phyloP scores from a whole-genome alignment of 2,888 invertebrate species.

The Sarcophaga caerulescens region DNA sequence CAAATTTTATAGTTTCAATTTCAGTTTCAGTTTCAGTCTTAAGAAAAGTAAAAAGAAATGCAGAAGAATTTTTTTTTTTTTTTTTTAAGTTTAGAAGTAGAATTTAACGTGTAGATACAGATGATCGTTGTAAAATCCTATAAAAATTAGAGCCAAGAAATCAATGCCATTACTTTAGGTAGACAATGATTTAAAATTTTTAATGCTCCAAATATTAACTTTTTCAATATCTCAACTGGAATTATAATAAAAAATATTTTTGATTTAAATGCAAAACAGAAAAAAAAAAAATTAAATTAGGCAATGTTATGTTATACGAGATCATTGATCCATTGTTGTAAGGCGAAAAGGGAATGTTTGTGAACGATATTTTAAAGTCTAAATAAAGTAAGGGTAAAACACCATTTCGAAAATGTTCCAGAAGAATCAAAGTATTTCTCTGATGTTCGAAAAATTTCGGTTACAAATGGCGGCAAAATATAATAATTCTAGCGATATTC shows the following conservation, averaged over 20 bases:
- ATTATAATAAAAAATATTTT: constrained; percentile 58
- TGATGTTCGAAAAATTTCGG: too few species aligned
- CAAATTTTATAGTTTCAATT: constrained; percentile 12
- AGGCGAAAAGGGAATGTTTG: too few species aligned
- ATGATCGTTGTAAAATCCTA: constrained; percentile 61
- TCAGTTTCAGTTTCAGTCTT: constrained; percentile 48
- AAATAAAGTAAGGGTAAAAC: too few species aligned
- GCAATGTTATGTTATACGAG: constrained; percentile 3
- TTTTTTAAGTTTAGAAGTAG: constrained; percentile 50
- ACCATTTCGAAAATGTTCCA: too few species aligned
- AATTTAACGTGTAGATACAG: constrained; percentile 47
- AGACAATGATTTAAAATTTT: constrained; percentile 65
- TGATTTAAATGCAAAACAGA: constrained; percentile 41
- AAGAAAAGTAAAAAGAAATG: constrained; percentile 46
- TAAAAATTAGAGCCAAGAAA: constrained; percentile 68
- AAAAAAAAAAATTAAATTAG: constrained; percentile 39
- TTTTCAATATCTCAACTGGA: constrained; percentile 66
- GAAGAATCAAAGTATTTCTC: too few species aligned
- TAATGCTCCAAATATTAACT: constrained; percentile 64
- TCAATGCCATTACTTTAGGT: constrained; percentile 65
- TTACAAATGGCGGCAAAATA: too few species aligned
- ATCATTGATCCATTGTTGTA: too few species aligned
- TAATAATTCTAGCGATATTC: too few species aligned
- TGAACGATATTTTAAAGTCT: too few species aligned
- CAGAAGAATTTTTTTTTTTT: constrained; percentile 46